Evolutionary conservation across 2,113 vertebrate species (phyloP).

Genomic region (Astur gentilis): DNA sequence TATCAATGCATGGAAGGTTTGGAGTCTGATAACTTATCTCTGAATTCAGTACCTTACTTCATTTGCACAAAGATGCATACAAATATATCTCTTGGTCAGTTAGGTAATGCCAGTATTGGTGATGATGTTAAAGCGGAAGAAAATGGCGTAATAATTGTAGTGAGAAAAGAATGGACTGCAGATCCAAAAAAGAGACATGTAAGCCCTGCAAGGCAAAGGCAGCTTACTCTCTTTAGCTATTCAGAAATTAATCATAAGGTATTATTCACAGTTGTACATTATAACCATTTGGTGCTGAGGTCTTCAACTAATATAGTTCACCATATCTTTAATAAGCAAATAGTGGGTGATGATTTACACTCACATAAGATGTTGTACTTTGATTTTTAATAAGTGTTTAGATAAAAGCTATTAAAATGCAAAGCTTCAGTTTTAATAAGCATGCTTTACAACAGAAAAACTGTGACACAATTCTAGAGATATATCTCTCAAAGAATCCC

Average conservation of each 20-base stretch:
- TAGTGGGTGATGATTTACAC: not conserved
- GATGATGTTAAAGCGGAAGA: not conserved
- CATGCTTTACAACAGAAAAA: not conserved
- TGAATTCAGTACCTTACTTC: not conserved
- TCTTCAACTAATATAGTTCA: not conserved
- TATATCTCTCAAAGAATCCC: not conserved
- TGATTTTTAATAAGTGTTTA: not conserved
- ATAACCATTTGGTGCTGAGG: not conserved
- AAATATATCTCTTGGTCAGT: not conserved
- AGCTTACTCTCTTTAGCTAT: not conserved
- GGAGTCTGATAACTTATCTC: not conserved
- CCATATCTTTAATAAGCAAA: not conserved
- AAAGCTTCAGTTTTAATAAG: not conserved
- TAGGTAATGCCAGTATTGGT: not conserved
- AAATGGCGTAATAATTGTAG: not conserved
- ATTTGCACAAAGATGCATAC: not conserved
- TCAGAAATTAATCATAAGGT: not conserved
- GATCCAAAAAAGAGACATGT: not conserved
- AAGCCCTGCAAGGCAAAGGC: not conserved
- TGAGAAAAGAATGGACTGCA: not conserved
- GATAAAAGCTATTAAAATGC: not conserved
- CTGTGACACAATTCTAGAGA: not conserved
- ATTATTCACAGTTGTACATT: not conserved
- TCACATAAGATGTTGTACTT: not conserved
- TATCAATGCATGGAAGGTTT: not conserved